A percentile compares a stretch with the other conserved stretches of the same genome.
Evolutionary conservation across 2,113 vertebrate genomes (phyloP).

Genomic region (Ahaetulla prasina): DNA sequence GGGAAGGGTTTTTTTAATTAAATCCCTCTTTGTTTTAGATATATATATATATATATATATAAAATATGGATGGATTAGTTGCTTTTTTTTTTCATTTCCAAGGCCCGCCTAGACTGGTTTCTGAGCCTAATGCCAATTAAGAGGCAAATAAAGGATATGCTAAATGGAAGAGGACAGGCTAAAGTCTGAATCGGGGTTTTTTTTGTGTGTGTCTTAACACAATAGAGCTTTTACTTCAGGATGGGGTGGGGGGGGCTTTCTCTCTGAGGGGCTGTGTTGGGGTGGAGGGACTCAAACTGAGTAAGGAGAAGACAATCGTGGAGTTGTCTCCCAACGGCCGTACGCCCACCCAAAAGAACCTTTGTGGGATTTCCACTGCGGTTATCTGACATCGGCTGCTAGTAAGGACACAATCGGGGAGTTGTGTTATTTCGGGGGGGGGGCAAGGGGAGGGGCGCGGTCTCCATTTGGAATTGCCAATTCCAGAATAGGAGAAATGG

Average conservation of each 20-base stretch:
- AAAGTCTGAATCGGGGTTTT: constrained; percentile 36
- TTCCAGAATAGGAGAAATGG: not conserved
- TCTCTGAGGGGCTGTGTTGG: constrained; percentile 28
- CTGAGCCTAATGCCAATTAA: constrained; percentile 67
- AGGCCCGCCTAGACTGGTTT: constrained; percentile 67
- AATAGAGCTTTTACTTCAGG: constrained; percentile 61
- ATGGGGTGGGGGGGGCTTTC: not conserved
- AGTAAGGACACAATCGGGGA: not conserved
- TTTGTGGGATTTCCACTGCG: not conserved
- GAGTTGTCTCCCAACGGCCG: not conserved
- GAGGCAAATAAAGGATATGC: constrained; percentile 60
- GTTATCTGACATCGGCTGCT: not conserved
- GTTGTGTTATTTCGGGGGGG: not conserved
- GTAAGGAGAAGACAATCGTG: not conserved
- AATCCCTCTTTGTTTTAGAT: constrained; percentile 42
- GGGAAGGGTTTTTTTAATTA: constrained; percentile 58
- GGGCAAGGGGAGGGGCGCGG: not conserved
- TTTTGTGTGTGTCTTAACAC: constrained; percentile 74
- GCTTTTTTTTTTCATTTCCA: constrained; percentile 67
- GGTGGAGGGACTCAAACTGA: not conserved
- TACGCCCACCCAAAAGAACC: constrained; percentile 19
- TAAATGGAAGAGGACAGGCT: constrained; percentile 55
- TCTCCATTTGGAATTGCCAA: not conserved
- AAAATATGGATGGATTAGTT: not conserved
- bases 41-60: not conserved